Percentiles rank a stretch among this genome's conserved stretches.
These are phyloP conservation scores for Drosophila crucigera DNA, from an alignment of 2,888 invertebrate genomes.

Conservation along the genomic window DNA sequence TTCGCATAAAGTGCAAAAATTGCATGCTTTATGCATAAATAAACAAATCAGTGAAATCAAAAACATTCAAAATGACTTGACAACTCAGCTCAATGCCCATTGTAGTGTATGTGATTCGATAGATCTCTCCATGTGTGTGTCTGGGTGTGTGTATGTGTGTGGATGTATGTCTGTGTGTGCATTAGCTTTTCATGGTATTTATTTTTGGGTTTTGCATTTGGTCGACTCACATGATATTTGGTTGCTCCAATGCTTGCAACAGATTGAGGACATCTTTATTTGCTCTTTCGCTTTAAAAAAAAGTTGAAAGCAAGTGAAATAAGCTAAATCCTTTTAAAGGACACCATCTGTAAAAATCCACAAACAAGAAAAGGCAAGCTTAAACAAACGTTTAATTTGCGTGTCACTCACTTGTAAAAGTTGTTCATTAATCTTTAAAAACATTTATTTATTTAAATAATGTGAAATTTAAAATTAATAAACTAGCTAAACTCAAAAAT, in stretches of 20 bases:
- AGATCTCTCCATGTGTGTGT: not conserved
- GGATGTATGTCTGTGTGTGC: constrained; percentile 5
- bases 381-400: not conserved
- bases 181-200: constrained; percentile 42
- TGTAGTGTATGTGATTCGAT: constrained; percentile 42
- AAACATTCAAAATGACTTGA: constrained; percentile 78
- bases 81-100: constrained; percentile 74
- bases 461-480: too few species aligned
- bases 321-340: not conserved
- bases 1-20: constrained; percentile 71
- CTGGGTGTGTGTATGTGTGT: not conserved
- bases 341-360: not conserved
- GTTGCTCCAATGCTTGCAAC: constrained; percentile 13
- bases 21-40: constrained; percentile 80
- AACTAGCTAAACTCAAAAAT: too few species aligned
- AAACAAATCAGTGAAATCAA: constrained; percentile 81
- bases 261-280: constrained; percentile 33
- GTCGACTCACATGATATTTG: constrained; percentile 31
- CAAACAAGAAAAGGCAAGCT: not conserved
- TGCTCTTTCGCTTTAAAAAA: constrained; percentile 14
- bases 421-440: not conserved
- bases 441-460: not conserved
- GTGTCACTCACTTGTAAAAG: not conserved
- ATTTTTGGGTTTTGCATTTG: constrained; percentile 43
- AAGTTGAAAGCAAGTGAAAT: not conserved